Percentiles rank a stretch among this genome's conserved stretches.
Evolutionary conservation across 1,140 invertebrate genomes (phyloP).

Genomic region (Chironomus tepperi): DNA sequence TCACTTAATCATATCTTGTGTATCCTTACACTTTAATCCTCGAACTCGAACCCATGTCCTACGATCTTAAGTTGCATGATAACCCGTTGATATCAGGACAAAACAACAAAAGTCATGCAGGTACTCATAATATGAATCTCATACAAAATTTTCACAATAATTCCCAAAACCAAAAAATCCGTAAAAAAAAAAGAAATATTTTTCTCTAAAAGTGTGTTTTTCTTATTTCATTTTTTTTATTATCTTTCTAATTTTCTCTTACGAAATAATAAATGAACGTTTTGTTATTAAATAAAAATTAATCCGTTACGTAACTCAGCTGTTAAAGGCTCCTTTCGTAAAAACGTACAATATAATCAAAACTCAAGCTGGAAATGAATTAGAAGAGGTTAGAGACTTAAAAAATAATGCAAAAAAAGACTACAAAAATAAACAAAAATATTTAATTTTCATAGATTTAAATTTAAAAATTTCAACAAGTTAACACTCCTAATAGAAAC

Average conservation of each 20-base stretch:
- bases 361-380: constrained; percentile 78
- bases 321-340: constrained; percentile 90
- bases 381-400: constrained; percentile 46
- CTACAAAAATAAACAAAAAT: background rate
- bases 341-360: constrained; percentile 92
- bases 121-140: no score
- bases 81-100: no score
- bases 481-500: no score
- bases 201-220: constrained; percentile 28
- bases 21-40: no score
- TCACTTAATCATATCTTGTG: no score
- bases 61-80: no score
- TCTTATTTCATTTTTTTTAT: constrained; percentile 22
- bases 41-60: no score
- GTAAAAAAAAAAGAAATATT: constrained; percentile 24
- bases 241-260: background rate
- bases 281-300: background rate
- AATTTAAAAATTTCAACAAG: no score
- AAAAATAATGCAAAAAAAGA: background rate
- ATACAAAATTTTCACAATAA: no score
- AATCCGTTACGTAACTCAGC: constrained; percentile 46
- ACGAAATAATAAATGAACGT: background rate
- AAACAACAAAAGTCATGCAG: no score
- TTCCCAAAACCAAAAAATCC: no score
- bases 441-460: no score